Evolutionary conservation across 2,113 vertebrate genomes (phyloP).

Genomic region (Oryzias curvinotus): DNA sequence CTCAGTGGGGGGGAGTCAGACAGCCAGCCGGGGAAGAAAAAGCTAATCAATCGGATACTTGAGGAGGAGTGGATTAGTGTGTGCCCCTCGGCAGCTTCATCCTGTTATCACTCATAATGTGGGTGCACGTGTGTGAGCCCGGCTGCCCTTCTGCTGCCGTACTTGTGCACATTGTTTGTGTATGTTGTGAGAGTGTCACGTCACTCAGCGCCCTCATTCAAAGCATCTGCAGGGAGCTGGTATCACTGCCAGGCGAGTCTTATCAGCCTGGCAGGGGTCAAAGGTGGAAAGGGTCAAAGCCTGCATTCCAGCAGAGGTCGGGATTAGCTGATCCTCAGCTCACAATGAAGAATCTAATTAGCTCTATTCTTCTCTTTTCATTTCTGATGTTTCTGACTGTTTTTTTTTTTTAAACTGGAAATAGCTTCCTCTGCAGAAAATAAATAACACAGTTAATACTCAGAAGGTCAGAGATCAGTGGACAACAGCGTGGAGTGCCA

Average conservation of each 20-base stretch:
- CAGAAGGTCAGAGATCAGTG: conserved; percentile 19
- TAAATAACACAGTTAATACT: conserved; percentile 1
- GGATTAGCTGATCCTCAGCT: conserved; percentile 17
- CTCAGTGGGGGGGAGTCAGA: conserved; percentile 26
- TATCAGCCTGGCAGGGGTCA: conserved; percentile 46
- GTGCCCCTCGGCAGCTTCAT: conserved; percentile 29
- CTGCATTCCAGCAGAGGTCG: conserved; percentile 51
- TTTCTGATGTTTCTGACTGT: neutral
- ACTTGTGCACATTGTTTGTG: conserved; percentile 3
- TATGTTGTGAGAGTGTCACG: neutral
- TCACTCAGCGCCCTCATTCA: conserved; percentile 24
- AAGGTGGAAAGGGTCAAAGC: conserved; percentile 42
- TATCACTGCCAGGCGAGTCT: conserved; percentile 37
- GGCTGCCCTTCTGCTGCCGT: conserved; percentile 1
- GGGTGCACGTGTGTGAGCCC: conserved; percentile 12
- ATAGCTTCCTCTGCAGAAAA: conserved; percentile 5
- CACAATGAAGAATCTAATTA: conserved; percentile 1
- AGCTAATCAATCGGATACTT: conserved; percentile 42
- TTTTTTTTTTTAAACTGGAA: neutral
- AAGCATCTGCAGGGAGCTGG: conserved; percentile 12
- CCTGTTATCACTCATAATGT: conserved; percentile 18
- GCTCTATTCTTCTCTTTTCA: neutral
- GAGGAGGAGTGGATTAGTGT: conserved; percentile 31
- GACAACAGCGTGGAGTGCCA: neutral
- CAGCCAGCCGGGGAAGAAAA: conserved; percentile 13